Evolutionary conservation across 2,113 vertebrate species (phyloP), one percentile per base, ranked within the genome.

Genomic region (Puffinus mauretanicus): DNA sequence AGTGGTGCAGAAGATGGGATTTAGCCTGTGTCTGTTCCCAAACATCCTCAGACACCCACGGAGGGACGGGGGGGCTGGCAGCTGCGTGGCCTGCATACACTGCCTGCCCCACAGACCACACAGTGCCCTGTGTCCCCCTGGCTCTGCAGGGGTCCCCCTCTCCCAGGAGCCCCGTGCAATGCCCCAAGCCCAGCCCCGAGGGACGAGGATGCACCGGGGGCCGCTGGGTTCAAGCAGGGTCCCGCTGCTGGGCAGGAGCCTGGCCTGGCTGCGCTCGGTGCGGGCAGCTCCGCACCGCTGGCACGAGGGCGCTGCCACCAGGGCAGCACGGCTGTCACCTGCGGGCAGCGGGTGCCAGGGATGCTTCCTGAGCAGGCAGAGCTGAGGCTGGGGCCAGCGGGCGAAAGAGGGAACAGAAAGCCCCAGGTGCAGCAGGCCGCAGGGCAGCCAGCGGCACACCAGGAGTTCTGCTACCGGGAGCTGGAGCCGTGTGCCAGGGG

Each of bases 371-470:
- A 10, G 1, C 46, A 6, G 66, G 62, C 70, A 62, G 34, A 52
- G 38, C 36, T 2, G 11, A 21, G n/a, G 12, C 22, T 0, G 2
- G 18, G 8, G 38, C 52, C 4, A 15, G 29, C 1, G 6, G 44
- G 30, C 0, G 13, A 94, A 96, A 96, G 38, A n/a, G 60, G 14
- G 38, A 96, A 95, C 38, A 95, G 96, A 97, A 95, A 96, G 5
- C 22, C 21, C n/a, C 95, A 86, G 80, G 52, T 94, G 95, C 10
- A 7, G 20, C 6, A 4, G 22, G 26, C 52, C 2, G 5, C 4
- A 8, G 30, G 40, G 72, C 69, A 44, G 36, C 24, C 2, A 2
- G 51, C 1, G 2, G 75, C 4, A 22, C 49, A 11, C 9, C 2
- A 1, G 24, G 19, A 34, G n/a, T 27, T 54, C 38, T 62, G 77